Percentiles rank a stretch among this genome's conserved stretches.
phyloP scores from a whole-genome alignment of 2,797 vertebrate species.

The Tadarida brasiliensis region DNA sequence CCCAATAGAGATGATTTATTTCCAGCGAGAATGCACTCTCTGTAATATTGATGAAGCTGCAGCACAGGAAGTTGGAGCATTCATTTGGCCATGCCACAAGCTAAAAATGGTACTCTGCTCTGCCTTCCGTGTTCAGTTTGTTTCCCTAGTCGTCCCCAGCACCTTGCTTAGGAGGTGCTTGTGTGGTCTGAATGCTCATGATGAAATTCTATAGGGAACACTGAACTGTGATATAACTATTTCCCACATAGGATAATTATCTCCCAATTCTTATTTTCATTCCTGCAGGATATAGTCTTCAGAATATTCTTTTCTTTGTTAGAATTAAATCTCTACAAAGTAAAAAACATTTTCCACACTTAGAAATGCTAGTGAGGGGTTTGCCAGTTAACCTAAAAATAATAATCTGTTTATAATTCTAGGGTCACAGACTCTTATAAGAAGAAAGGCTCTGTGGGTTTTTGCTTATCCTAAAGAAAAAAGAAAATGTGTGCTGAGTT shows the following conservation, averaged over 20 bases:
- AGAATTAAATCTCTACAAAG: conserved; percentile 52
- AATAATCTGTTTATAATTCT: conserved; percentile 7
- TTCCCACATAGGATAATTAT: not conserved
- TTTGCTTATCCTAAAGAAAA: conserved; percentile 34
- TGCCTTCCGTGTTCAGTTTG: not conserved
- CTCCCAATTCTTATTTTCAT: conserved; percentile 32
- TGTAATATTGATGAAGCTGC: not conserved
- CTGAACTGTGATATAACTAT: not conserved
- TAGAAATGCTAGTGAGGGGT: not conserved
- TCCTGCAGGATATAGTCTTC: not conserved
- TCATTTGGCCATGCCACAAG: not conserved
- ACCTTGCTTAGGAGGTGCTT: not conserved
- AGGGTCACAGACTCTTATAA: conserved; percentile 12
- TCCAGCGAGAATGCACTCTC: not conserved
- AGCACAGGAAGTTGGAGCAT: not conserved
- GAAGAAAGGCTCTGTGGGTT: not conserved
- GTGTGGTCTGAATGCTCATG: not conserved
- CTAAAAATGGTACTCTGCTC: not conserved
- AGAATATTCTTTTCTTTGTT: not conserved
- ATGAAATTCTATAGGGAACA: conserved; percentile 20
- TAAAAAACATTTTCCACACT: not conserved
- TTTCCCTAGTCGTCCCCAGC: not conserved
- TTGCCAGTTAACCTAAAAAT: not conserved
- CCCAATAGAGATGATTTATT: not conserved
- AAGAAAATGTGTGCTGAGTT: not conserved